Evolutionary conservation across 2,888 invertebrate species (phyloP), one percentile per base, ranked within the genome.

Genomic region (Laspeyria flexula): DNA sequence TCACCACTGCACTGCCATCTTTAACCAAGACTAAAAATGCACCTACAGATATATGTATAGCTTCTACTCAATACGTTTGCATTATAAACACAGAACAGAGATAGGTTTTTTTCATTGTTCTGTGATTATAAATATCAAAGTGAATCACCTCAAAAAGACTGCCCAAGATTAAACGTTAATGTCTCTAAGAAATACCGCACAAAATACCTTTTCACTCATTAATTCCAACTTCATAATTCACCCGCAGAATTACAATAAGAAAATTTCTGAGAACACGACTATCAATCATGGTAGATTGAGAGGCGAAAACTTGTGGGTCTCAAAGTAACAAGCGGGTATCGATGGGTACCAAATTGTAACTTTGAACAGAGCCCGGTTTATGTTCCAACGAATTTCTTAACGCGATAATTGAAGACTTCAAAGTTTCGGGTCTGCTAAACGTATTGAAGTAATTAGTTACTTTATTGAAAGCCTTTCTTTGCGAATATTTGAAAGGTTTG

Each of bases 251-350:
- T 16, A 34, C 18, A 34, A 34, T 34, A 34, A 34, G 16, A 34
- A 34, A 34, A 16, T 34, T 34, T n/a, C 23, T 11, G 34, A 30
- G 33, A 48, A 33, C 23, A 11, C 9, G 35, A 35, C 58, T 59
- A 72, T 71, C 66, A 69, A 72, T 72, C 72, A 70, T 70, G 45
- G 52, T 34, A 44, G 27, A 57, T 53, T 41, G 58, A 57, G 51
- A 43, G 27, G 43, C 57, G 45, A 29, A 69, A 72, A 67, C 39
- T 69, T 69, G 33, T 9, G 46, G 47, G 33, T 37, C 56, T 7
- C 25, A 45, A 13, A 50, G 38, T 51, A 29, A 42, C 31, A 42
- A 52, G 38, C 27, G 38, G 46, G 38, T 46, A 72, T 65, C 58
- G 59, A 64, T 69, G 50, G 40, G 48, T 53, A 55, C 57, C 52